Base-by-base conservation (phyloP, 2,113 vertebrate species). In the Crotalus horridus region DNA sequence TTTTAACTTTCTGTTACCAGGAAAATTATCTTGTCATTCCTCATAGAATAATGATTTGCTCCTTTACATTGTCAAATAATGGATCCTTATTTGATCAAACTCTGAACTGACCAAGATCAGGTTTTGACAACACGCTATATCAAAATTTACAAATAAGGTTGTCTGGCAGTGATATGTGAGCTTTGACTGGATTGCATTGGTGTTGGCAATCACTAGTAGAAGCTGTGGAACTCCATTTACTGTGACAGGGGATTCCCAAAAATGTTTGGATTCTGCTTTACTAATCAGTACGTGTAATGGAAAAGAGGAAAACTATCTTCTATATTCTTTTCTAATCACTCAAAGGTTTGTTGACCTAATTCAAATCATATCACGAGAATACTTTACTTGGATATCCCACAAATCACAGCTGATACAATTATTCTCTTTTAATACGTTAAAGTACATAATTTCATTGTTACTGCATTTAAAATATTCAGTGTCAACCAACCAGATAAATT, bases 401-500 rank as follows among this genome's bases (percentile, higher is more conserved):
- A 81, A 91, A 91, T 55, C 43, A 23, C 6, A 91, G 29, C 81
- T 55, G 21, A 91, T 85, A 81, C 11, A 43, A 6, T 85, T 85
- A 33, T 81, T 74, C n/a, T 85, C 20, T 85, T 55, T 91, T n/a
- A 91, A 55, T 56, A 55, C 24, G 3, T 56, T 33, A 81, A 90
- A 64, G 46, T 85, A 85, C 24, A 85, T 56, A 91, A 55, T 85
- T 43, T 85, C 69, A 90, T 51, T 69, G 55, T 85, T 85, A 53
- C 90, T 81, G 11, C 55, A 13, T n/a, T 33, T 4, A 39, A 91
- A 89, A 93, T 54, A 55, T 88, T 55, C 13, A 9, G 11, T 39
- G 29, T 74, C 33, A 81, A 81, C 69, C 7, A 7, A 39, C 85
- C 86, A 87, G 29, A 93, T 26, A 85, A 93, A 94, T 92, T 23